Percentiles rank a stretch among this genome's conserved stretches.
Evolutionary conservation across 2,888 invertebrate species (phyloP).

Genomic region (Tipula vernalis): DNA sequence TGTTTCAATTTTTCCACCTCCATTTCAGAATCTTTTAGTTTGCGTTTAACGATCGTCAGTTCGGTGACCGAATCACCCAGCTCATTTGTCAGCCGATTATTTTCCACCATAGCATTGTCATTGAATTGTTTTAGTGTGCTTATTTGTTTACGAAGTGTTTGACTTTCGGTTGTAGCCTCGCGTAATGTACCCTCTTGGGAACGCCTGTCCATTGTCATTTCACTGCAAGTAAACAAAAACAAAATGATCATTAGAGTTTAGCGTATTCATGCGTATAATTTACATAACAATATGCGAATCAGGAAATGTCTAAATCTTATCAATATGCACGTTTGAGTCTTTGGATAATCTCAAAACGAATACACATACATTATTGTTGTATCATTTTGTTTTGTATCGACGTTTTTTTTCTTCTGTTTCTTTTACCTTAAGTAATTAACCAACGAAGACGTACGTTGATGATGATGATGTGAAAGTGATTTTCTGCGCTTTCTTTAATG

Average conservation of each 20-base stretch:
- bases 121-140: slow-evolving; percentile 28
- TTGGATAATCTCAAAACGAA: neutral
- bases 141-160: slow-evolving; percentile 30
- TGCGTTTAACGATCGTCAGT: slow-evolving; percentile 47
- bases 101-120: slow-evolving; percentile 32
- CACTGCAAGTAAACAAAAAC: slow-evolving; percentile 21
- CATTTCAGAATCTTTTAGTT: slow-evolving; percentile 52
- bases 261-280: neutral
- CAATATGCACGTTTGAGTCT: neutral
- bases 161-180: slow-evolving; percentile 30
- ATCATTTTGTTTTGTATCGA: too few species aligned
- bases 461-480: neutral
- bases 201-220: slow-evolving; percentile 24
- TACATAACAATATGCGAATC: neutral
- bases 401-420: neutral
- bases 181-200: slow-evolving; percentile 28
- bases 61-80: slow-evolving; percentile 50
- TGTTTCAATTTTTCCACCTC: slow-evolving; percentile 62
- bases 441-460: neutral
- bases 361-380: neutral
- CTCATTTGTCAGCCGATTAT: slow-evolving; percentile 59
- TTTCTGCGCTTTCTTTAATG: neutral
- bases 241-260: neutral
- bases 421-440: neutral
- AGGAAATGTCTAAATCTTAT: neutral